These are phyloP conservation scores for Petrocephalus schoutedeni DNA, from an alignment of 2,797 vertebrate species.

Conservation along the genomic window DNA sequence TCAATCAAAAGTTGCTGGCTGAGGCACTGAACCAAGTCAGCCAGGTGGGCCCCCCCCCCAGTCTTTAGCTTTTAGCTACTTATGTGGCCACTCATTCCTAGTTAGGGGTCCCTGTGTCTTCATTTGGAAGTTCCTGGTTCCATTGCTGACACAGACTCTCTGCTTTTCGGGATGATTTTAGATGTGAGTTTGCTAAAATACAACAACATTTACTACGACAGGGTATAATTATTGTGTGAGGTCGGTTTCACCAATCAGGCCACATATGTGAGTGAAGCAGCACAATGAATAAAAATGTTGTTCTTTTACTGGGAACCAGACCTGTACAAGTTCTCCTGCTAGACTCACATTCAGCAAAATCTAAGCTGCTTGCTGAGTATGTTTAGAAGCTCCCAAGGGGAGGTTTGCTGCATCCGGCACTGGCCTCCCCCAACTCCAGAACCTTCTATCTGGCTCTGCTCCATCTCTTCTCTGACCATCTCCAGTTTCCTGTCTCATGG, in stretches of 20 bases:
- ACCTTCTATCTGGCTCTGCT: not conserved
- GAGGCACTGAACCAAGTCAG: constrained; percentile 86
- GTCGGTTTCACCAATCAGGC: not conserved
- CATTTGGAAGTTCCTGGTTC: not conserved
- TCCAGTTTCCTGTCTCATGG: not conserved
- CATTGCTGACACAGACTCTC: not conserved
- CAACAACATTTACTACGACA: no score
- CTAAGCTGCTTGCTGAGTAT: not conserved
- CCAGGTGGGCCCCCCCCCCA: constrained; percentile 59
- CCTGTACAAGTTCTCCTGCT: not conserved
- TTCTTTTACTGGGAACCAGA: not conserved
- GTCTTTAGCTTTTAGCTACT: not conserved
- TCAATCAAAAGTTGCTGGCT: constrained; percentile 95
- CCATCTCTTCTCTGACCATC: not conserved
- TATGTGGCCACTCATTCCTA: not conserved
- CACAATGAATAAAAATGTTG: not conserved
- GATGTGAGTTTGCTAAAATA: no score
- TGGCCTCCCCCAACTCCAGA: not conserved
- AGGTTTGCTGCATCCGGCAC: not conserved
- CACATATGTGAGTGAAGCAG: not conserved
- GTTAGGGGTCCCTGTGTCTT: not conserved
- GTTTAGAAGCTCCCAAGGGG: not conserved
- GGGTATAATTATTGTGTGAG: not conserved
- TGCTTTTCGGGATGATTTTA: not conserved
- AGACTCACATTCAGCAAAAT: constrained; percentile 1